A percentile compares a stretch with the other conserved stretches of the same genome.
phyloP scores from a whole-genome alignment of 2,888 invertebrate species.

The Cyaniris semiargus region DNA sequence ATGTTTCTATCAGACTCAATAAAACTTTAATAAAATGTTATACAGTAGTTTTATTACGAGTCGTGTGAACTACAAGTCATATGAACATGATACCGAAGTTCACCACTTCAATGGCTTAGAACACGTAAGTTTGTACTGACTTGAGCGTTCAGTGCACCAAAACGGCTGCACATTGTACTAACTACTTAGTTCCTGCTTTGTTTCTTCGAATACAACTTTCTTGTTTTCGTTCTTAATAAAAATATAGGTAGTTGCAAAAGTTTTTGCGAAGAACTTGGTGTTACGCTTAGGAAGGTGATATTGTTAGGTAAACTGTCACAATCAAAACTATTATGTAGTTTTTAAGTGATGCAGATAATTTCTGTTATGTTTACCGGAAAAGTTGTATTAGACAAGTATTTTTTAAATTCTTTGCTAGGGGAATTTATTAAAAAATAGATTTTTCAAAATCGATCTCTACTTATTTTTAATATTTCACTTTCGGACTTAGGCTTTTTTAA shows the following conservation, averaged over 20 bases:
- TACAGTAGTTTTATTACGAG: conserved; percentile 2
- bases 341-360: too few species aligned
- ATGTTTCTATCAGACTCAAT: neutral
- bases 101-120: neutral
- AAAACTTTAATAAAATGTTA: neutral
- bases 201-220: neutral
- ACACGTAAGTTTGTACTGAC: neutral
- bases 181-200: conserved; percentile 8
- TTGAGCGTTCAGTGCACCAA: neutral
- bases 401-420: too few species aligned
- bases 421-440: too few species aligned
- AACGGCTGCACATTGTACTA: conserved; percentile 10
- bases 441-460: too few species aligned
- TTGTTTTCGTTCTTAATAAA: neutral
- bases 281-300: neutral
- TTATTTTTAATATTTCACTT: too few species aligned
- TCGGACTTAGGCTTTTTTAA: too few species aligned
- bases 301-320: neutral
- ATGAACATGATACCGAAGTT: neutral
- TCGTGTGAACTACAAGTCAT: neutral
- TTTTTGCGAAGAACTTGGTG: neutral
- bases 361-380: too few species aligned
- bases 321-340: neutral
- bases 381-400: too few species aligned
- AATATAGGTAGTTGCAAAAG: neutral